phyloP scores from a whole-genome alignment of 35 echinoderm and acorn worm genomes.

The Patiria miniata region DNA sequence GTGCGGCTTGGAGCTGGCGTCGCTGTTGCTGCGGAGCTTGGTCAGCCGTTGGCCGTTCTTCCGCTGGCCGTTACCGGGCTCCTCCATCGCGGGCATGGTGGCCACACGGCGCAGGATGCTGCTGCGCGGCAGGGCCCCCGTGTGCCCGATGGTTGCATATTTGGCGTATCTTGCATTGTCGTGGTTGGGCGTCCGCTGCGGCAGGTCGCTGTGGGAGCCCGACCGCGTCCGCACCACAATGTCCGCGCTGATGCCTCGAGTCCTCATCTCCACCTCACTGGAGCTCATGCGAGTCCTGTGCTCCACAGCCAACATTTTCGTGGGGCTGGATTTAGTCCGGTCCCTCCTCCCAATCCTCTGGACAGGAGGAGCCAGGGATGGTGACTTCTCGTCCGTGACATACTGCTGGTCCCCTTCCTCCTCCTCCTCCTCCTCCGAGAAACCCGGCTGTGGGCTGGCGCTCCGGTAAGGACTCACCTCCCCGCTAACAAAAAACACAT shows the following conservation, averaged over 20 bases:
- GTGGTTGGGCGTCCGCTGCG: not conserved
- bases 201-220: slow-evolving; percentile 12
- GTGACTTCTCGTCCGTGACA: slow-evolving; percentile 36
- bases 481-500: slow-evolving; percentile 18
- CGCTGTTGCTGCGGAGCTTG: slow-evolving; percentile 90
- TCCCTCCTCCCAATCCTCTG: slow-evolving; percentile 7
- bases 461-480: slow-evolving; percentile 10
- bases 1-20: slow-evolving; percentile 65
- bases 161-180: not conserved
- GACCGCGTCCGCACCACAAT: slow-evolving; percentile 42
- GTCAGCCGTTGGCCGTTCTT: slow-evolving; percentile 43
- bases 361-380: slow-evolving; percentile 36
- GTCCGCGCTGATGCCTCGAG: slow-evolving; percentile 24
- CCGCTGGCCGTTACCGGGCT: slow-evolving; percentile 28
- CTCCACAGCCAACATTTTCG: slow-evolving; percentile 42
- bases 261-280: slow-evolving; percentile 18
- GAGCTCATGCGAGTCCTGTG: slow-evolving; percentile 37
- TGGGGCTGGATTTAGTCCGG: slow-evolving; percentile 4
- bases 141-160: slow-evolving; percentile 22
- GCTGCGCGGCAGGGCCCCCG: slow-evolving; percentile 4
- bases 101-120: slow-evolving; percentile 63
- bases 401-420: not conserved
- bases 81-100: slow-evolving; percentile 90
- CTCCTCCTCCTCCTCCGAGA: slow-evolving; percentile 52
- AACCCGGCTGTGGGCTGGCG: slow-evolving; percentile 29